Base-by-base conservation (phyloP, 2,797 vertebrate species). In the Dermochelys coriacea region DNA sequence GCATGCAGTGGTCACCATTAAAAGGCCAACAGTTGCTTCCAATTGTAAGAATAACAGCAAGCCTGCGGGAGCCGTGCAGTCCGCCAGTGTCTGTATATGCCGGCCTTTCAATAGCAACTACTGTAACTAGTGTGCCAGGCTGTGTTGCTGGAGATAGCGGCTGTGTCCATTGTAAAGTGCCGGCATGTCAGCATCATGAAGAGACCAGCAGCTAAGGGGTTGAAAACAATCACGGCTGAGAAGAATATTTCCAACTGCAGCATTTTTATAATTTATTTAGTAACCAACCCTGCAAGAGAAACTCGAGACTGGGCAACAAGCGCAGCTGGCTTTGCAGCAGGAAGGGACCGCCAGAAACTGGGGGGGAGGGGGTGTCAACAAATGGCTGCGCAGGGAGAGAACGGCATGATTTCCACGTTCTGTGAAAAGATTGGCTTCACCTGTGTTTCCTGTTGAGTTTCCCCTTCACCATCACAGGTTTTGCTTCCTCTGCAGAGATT, bases 1-100 rank as follows among this genome's bases (percentile, higher is more conserved):
- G 75, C 85, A 81, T 45, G 6, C 6, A 84, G 31, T 5, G 25
- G 1, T n/a, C 31, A 5, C 3, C 0, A 0, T 11, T n/a, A 64
- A 86, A 34, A 84, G 80, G 27, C 55, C 2, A 9, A 23, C 12
- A 47, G 80, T 87, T 79, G 75, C 55, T 83, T 47, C 6, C 45
- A 27, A 27, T 16, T 29, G 27, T 49, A 27, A 47, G 25, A 47
- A 47, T 45, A 47, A 75, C 6, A 25, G 27, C 25, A 77, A 29
- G 7, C 5, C 27, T 14, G 11, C 27, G 21, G 21, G 19, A 71
- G 6, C 23, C 41, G 2, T 7, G 23, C 23, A 71, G 64, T 37
- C 68, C 5, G 55, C 55, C 16, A 8, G 41, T 75, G 41, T 71
- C 64, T 41, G 68, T 18, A 8, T 21, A 23, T 5, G 5, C 37